Evolutionary conservation across 2,113 vertebrate species (phyloP).

Genomic region (Pavo muticus): DNA sequence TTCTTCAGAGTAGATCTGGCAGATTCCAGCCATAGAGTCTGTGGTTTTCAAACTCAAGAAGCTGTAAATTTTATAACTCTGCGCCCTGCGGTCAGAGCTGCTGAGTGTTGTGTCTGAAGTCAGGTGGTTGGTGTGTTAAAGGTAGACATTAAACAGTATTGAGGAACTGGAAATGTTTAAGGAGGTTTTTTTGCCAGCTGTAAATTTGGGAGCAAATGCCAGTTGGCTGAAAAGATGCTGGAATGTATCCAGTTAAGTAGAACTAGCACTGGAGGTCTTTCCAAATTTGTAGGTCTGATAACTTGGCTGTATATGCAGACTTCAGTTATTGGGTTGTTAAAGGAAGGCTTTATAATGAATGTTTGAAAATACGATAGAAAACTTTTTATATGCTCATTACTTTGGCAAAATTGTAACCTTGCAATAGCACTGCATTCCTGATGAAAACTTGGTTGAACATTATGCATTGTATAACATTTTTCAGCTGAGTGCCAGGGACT

Average conservation of each 20-base stretch:
- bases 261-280: conserved; percentile 74
- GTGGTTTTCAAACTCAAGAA: conserved; percentile 75
- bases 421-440: conserved; percentile 13
- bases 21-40: conserved; percentile 46
- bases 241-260: conserved; percentile 81
- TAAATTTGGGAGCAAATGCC: conserved; percentile 81
- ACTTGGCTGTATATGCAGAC: conserved; percentile 39
- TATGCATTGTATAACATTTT: background rate
- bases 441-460: background rate
- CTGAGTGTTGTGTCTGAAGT: conserved; percentile 81
- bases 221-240: conserved; percentile 79
- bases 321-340: conserved; percentile 22
- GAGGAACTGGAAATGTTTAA: conserved; percentile 81
- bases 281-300: conserved; percentile 73
- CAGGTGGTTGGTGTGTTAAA: conserved; percentile 83
- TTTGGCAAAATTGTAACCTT: conserved; percentile 52
- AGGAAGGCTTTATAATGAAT: conserved; percentile 24
- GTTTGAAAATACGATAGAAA: background rate
- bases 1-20: conserved; percentile 45
- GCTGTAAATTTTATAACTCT: conserved; percentile 85
- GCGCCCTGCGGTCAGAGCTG: conserved; percentile 77
- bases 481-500: background rate
- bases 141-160: conserved; percentile 80
- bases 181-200: conserved; percentile 78
- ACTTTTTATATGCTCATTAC: conserved; percentile 44